phyloP scores from a whole-genome alignment of 2,888 invertebrate species.

The Drosophila buzzatii region DNA sequence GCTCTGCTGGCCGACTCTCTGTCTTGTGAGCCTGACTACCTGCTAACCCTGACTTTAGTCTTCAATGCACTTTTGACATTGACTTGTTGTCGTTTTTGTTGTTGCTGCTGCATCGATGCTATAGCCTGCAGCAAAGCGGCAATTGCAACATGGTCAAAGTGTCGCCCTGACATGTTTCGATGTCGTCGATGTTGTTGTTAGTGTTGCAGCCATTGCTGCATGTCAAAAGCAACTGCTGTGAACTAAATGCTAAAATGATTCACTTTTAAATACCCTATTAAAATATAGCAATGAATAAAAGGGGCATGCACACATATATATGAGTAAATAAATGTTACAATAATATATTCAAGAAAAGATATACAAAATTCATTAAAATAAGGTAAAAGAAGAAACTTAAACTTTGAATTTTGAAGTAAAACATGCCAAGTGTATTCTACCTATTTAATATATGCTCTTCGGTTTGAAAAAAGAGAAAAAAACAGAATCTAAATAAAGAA shows the following conservation, averaged over 20 bases:
- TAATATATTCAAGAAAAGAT: too few species aligned
- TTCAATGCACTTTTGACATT: conserved; percentile 79
- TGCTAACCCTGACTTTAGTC: conserved; percentile 75
- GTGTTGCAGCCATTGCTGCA: conserved; percentile 17
- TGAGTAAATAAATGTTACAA: too few species aligned
- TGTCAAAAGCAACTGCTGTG: conserved; percentile 17
- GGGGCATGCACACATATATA: too few species aligned
- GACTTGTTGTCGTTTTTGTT: conserved; percentile 59
- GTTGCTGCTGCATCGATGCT: conserved; percentile 36
- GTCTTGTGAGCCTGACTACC: conserved; percentile 41
- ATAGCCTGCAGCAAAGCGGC: conserved; percentile 35
- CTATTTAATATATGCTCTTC: background rate
- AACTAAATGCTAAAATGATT: background rate
- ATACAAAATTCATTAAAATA: too few species aligned
- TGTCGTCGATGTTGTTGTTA: conserved; percentile 39
- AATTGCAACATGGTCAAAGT: conserved; percentile 72
- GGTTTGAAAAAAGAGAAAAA: conserved; percentile 2
- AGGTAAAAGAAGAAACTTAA: background rate
- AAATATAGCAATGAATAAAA: background rate
- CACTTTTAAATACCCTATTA: conserved; percentile 29
- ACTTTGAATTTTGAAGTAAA: background rate
- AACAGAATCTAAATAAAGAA: conserved; percentile 23
- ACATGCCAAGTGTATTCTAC: background rate
- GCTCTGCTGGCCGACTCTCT: conserved; percentile 30
- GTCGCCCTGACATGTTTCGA: conserved; percentile 74